These are phyloP conservation scores for Drosophila tristis DNA, from an alignment of 1,140 invertebrate genomes.

Conservation along the genomic window DNA sequence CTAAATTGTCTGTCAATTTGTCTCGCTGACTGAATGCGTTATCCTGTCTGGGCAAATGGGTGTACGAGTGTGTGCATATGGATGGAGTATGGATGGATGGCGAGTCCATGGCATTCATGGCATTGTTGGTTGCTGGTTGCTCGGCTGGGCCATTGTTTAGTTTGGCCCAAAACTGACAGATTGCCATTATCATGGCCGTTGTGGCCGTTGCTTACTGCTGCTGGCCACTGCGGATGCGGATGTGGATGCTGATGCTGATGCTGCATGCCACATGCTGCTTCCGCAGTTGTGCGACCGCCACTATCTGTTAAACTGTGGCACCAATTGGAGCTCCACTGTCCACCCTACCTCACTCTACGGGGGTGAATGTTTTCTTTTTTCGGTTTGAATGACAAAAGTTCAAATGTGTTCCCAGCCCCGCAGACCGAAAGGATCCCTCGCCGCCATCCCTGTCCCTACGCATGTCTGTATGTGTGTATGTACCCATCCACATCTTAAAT, in stretches of 20 bases:
- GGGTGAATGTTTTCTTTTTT: slow-evolving; percentile 3
- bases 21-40: slow-evolving; percentile 76
- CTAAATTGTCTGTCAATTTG: slow-evolving; percentile 82
- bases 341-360: neutral
- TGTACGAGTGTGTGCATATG: slow-evolving; percentile 9
- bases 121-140: slow-evolving; percentile 4
- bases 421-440: slow-evolving; percentile 5
- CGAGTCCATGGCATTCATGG: too few relatives aligned
- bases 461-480: too few relatives aligned
- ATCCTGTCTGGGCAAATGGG: slow-evolving; percentile 23
- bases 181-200: slow-evolving; percentile 45
- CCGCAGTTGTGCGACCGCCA: slow-evolving; percentile 45
- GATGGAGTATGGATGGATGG: neutral
- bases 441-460: neutral
- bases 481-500: neutral
- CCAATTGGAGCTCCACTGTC: slow-evolving; percentile 44
- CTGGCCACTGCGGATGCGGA: slow-evolving; percentile 6
- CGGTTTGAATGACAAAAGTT: slow-evolving; percentile 51
- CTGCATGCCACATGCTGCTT: slow-evolving; percentile 32
- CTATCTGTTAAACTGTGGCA: slow-evolving; percentile 59
- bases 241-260: slow-evolving; percentile 23
- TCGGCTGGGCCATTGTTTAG: slow-evolving; percentile 54
- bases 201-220: slow-evolving; percentile 40
- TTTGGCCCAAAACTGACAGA: slow-evolving; percentile 67
- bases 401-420: slow-evolving; percentile 53